Base-by-base conservation (phyloP, 2,888 invertebrate genomes). In the Synergus gifuensis region DNA sequence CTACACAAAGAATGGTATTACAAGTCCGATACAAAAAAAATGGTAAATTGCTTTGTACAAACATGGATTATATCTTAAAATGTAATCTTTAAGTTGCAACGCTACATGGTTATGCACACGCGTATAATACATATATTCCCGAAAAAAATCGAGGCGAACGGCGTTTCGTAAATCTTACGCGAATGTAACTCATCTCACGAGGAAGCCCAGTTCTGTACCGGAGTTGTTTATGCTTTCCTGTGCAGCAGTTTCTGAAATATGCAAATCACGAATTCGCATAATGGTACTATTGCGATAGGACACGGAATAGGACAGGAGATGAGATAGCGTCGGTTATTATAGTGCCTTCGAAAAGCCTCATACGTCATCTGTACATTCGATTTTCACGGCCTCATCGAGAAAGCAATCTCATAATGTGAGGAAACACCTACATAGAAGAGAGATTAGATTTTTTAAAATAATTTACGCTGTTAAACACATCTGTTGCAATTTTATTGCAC, bases 181-280 rank as follows among this genome's bases (percentile, higher is more conserved):
- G 89, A 88, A 88, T 88, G 90, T 91, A 91, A 91, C 91, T 91
- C 90, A 89, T 91, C 91, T 90, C 89, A 87, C 88, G 88, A 89
- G 87, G 90, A 89, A 89, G 89, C 88, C 86, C 87, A 87, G 86
- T 86, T 85, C 86, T 84, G 82, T 86, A 85, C 84, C 86, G 85
- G 88, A 88, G 90, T 92, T 91, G 91, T 92, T 91, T 91, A 91
- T 91, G 91, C 90, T 91, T 91, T 91, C 91, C 91, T 91, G 91
- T 89, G 88, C 87, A 87, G 87, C 89, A 89, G 89, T 91, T 90
- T 91, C 91, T 91, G 90, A 91, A 91, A 91, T 91, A 91, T 91
- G 91, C 91, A 91, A 91, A 91, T 91, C 90, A 87, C 88, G 90
- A 88, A 90, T 90, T 89, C 91, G 90, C 90, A 91, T 91, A 91